Conservation (phyloP, 2,888 invertebrate genomes). For the Globia sparganii region DNA sequence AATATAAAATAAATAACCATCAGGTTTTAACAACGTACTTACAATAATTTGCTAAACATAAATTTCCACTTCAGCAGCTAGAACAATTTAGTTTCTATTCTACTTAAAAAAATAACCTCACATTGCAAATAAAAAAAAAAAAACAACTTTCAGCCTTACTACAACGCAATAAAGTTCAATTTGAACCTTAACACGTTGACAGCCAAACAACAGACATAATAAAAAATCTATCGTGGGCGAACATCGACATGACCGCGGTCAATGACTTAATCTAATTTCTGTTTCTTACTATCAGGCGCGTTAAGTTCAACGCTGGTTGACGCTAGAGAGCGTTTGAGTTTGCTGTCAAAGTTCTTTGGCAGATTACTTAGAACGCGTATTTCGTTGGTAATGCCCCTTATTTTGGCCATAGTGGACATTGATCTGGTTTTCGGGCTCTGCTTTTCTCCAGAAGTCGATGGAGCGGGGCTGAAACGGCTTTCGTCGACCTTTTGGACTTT, state of each 20-base stretch:
- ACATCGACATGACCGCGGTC: too few species aligned
- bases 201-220: too few species aligned
- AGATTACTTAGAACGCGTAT: slow-evolving; percentile 76
- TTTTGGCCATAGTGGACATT: slow-evolving; percentile 76
- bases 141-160: slow-evolving; percentile 18
- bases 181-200: too few species aligned
- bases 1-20: slow-evolving; percentile 20
- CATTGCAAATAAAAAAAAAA: slow-evolving; percentile 27
- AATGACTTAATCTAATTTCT: slow-evolving; percentile 79
- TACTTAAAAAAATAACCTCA: background rate
- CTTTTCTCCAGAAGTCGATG: slow-evolving; percentile 67
- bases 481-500: slow-evolving; percentile 69
- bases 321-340: slow-evolving; percentile 73
- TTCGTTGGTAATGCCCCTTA: slow-evolving; percentile 80
- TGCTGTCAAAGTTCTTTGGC: slow-evolving; percentile 71
- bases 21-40: slow-evolving; percentile 7
- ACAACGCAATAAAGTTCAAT: slow-evolving; percentile 24
- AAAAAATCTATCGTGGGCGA: too few species aligned
- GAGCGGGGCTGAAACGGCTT: slow-evolving; percentile 34
- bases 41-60: slow-evolving; percentile 4
- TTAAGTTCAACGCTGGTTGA: slow-evolving; percentile 58
- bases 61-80: background rate
- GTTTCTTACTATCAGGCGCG: slow-evolving; percentile 74
- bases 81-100: background rate
- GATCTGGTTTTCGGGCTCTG: slow-evolving; percentile 66